phyloP scores from a whole-genome alignment of 2,113 vertebrate genomes.

The Tachuris rubrigastra region DNA sequence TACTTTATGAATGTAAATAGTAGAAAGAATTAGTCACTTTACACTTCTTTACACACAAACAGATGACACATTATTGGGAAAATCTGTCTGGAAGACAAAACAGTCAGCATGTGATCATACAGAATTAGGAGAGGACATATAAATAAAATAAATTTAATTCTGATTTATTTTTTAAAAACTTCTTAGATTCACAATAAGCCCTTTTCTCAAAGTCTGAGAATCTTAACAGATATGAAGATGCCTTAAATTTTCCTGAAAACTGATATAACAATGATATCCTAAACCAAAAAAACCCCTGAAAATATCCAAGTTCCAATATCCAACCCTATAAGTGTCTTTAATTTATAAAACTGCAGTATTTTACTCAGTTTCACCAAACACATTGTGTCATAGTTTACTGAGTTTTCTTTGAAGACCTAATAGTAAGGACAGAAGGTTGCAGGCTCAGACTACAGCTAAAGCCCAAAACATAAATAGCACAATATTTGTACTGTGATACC shows the following conservation, averaged over 20 bases:
- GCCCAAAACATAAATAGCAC: background rate
- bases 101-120: background rate
- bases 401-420: background rate
- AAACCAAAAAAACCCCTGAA: background rate
- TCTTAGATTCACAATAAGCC: background rate
- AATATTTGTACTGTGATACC: background rate
- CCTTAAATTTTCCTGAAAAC: background rate
- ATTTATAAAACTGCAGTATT: background rate
- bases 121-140: background rate
- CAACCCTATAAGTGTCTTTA: background rate
- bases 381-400: background rate
- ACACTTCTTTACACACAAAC: constrained; percentile 16
- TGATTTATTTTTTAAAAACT: background rate
- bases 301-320: background rate
- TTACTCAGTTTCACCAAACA: background rate
- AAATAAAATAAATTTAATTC: background rate
- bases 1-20: constrained; percentile 19
- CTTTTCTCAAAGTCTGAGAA: background rate
- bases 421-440: background rate
- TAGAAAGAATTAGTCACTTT: constrained; percentile 47
- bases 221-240: background rate
- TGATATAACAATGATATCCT: background rate
- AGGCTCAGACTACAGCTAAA: background rate
- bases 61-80: constrained; percentile 34
- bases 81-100: constrained; percentile 32